Conservation (phyloP, 2,888 invertebrate species). For the Platycheirus rosarum region DNA sequence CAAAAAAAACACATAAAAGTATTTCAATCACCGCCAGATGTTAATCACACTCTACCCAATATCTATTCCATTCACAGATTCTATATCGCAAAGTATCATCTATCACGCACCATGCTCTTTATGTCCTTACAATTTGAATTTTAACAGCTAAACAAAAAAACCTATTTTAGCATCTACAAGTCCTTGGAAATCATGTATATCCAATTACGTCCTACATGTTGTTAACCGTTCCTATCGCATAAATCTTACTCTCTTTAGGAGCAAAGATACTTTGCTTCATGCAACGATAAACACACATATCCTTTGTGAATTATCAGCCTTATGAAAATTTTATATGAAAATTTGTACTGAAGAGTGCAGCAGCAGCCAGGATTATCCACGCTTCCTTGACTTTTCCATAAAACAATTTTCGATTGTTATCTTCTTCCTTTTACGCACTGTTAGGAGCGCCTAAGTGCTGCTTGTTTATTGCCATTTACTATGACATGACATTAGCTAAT, state of each 20-base stretch:
- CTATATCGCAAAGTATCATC: slow-evolving; percentile 42
- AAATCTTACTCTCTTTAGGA: slow-evolving; percentile 37
- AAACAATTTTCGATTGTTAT: slow-evolving; percentile 72
- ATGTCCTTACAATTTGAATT: slow-evolving; percentile 9
- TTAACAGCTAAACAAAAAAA: slow-evolving; percentile 12
- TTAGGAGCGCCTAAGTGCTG: slow-evolving; percentile 45
- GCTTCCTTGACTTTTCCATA: slow-evolving; percentile 74
- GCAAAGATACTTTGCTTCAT: slow-evolving; percentile 19
- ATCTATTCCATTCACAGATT: slow-evolving; percentile 46
- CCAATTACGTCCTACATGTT: slow-evolving; percentile 68
- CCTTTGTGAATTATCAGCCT: slow-evolving; percentile 16
- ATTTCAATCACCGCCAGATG: slow-evolving; percentile 61
- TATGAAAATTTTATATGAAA: slow-evolving; percentile 36
- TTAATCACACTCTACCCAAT: slow-evolving; percentile 38
- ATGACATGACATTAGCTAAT: slow-evolving; percentile 74
- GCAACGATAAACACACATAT: slow-evolving; percentile 23
- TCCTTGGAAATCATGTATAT: slow-evolving; percentile 52
- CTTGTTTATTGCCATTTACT: slow-evolving; percentile 58
- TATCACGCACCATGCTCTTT: slow-evolving; percentile 35
- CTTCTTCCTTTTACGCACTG: slow-evolving; percentile 21
- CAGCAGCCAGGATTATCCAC: slow-evolving; percentile 77
- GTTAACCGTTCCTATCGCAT: slow-evolving; percentile 54
- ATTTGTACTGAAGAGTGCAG: slow-evolving; percentile 75
- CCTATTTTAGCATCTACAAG: slow-evolving; percentile 24
- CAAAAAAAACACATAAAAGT: slow-evolving; percentile 7